A percentile compares a stretch with the other conserved stretches of the same genome.
Evolutionary conservation across 2,113 vertebrate species (phyloP).

Genomic region (Parotia lawesii): DNA sequence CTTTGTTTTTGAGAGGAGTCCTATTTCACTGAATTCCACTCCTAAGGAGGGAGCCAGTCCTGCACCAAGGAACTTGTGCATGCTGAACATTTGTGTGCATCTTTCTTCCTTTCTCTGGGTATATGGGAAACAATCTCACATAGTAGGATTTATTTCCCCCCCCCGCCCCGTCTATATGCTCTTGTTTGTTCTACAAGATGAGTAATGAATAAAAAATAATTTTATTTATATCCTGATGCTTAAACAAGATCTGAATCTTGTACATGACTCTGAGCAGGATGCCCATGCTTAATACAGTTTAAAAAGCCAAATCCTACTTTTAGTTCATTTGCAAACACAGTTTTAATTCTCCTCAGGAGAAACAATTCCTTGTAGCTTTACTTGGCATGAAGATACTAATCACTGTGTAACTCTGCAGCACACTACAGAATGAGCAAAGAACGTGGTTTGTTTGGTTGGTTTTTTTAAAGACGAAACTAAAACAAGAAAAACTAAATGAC

Average conservation of each 20-base stretch:
- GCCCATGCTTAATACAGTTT: not conserved
- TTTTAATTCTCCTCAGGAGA: not conserved
- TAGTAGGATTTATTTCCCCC: fast-evolving
- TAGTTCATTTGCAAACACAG: not conserved
- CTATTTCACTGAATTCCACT: constrained; percentile 69
- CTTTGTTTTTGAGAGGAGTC: constrained; percentile 68
- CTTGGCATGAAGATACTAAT: not conserved
- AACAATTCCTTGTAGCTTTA: not conserved
- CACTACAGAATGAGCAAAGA: not conserved
- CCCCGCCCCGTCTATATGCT: not conserved
- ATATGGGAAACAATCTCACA: not conserved
- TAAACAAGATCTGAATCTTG: not conserved
- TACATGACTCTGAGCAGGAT: not conserved
- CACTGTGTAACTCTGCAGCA: not conserved
- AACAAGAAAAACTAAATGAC: not conserved
- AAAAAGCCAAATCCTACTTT: not conserved
- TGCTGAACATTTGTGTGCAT: constrained; percentile 6
- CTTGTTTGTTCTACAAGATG: not conserved
- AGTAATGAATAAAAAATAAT: not conserved
- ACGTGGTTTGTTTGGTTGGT: not conserved
- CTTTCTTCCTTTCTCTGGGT: not conserved
- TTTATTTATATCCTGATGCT: not conserved
- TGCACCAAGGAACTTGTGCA: constrained; percentile 42
- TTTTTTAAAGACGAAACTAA: not conserved
- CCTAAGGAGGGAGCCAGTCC: constrained; percentile 28